Conservation (phyloP, 2,888 invertebrate genomes). For the Idaea dimidiata region DNA sequence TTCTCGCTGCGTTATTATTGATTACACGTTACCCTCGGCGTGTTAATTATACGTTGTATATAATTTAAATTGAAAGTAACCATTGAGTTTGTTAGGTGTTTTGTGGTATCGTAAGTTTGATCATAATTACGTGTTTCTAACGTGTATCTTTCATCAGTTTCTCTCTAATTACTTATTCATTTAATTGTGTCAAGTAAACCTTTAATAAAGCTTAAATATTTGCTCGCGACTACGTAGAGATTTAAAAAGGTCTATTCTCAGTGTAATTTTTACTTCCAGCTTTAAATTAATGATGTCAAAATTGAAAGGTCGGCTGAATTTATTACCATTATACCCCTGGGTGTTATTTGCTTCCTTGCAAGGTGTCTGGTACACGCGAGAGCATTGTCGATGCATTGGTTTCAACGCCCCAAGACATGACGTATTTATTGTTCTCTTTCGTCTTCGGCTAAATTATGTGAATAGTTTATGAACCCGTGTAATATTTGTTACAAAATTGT, state of each 20-base stretch:
- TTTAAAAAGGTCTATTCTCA: background rate
- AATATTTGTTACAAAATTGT: slow-evolving; percentile 29
- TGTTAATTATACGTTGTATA: slow-evolving; percentile 69
- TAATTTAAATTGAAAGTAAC: slow-evolving; percentile 59
- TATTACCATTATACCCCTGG: slow-evolving; percentile 66
- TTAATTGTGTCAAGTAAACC: slow-evolving; percentile 2
- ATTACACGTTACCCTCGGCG: slow-evolving; percentile 63
- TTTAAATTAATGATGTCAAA: slow-evolving; percentile 56
- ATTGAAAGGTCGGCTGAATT: slow-evolving; percentile 59
- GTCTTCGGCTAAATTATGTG: slow-evolving; percentile 31
- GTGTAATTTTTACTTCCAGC: slow-evolving; percentile 22
- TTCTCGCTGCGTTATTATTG: slow-evolving; percentile 65
- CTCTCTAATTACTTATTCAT: slow-evolving; percentile 22
- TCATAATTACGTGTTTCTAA: slow-evolving; percentile 38
- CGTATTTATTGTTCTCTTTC: slow-evolving; percentile 52
- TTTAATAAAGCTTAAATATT: background rate
- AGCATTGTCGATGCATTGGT: slow-evolving; percentile 40
- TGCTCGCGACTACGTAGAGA: background rate
- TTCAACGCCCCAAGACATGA: slow-evolving; percentile 62
- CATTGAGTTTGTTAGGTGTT: slow-evolving; percentile 37
- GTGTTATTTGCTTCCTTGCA: slow-evolving; percentile 61
- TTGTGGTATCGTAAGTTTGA: slow-evolving; percentile 27
- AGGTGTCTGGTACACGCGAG: slow-evolving; percentile 59
- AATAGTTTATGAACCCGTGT: slow-evolving; percentile 34
- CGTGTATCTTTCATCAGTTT: slow-evolving; percentile 12